A percentile compares a stretch with the other conserved stretches of the same genome.
Evolutionary conservation across 2,888 invertebrate genomes (phyloP).

Genomic region (Pocota personata): DNA sequence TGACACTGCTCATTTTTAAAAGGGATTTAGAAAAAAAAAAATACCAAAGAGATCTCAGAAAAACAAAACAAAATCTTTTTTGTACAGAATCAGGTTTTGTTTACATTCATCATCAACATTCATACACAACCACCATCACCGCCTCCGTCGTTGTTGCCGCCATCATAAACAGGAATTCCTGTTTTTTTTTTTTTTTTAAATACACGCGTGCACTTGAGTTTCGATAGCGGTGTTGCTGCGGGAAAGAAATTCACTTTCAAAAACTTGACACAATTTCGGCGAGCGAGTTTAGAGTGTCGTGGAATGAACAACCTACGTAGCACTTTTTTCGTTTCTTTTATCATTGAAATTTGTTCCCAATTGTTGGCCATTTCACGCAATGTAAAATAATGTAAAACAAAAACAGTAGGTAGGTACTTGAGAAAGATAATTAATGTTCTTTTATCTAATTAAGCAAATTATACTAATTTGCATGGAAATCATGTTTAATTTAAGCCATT

Average conservation of each 20-base stretch:
- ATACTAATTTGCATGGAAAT: too few species aligned
- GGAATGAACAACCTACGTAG: conserved; percentile 14
- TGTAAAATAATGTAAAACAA: neutral
- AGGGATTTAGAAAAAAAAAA: neutral
- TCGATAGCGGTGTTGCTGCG: conserved; percentile 46
- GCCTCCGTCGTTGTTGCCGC: neutral
- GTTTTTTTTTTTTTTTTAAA: conserved; percentile 6
- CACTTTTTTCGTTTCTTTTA: neutral
- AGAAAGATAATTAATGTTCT: neutral
- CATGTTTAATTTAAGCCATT: too few species aligned
- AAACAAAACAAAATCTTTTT: conserved; percentile 21
- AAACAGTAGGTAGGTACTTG: too few species aligned
- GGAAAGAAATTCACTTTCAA: conserved; percentile 73
- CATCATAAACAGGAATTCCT: neutral
- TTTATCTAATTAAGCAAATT: neutral
- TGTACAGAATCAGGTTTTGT: conserved; percentile 45
- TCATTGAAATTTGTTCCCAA: conserved; percentile 18
- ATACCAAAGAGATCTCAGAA: neutral
- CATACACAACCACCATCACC: neutral
- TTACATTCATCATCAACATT: conserved; percentile 29
- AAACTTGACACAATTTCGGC: conserved; percentile 71
- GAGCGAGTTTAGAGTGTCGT: conserved; percentile 43
- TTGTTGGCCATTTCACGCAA: neutral
- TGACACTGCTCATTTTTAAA: conserved; percentile 20
- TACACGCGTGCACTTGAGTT: conserved; percentile 61